Evolutionary conservation across 1,140 invertebrate species (phyloP).

Genomic region (Trypoxylus dichotomus): DNA sequence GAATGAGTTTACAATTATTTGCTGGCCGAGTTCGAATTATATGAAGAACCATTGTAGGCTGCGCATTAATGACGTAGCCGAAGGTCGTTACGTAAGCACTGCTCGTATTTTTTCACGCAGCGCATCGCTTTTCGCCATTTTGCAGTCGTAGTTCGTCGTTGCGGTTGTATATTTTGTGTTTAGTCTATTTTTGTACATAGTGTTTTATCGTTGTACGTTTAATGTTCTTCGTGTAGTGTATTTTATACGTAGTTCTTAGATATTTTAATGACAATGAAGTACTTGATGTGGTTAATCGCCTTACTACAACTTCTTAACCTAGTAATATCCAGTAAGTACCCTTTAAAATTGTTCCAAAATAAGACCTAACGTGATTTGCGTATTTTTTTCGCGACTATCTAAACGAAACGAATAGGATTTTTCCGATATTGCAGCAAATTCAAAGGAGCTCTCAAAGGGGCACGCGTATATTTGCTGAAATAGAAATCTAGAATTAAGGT

Average conservation of each 20-base stretch:
- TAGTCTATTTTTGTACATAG: conserved; percentile 13
- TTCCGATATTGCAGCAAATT: not conserved
- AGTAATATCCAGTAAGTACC: not conserved
- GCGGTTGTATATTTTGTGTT: conserved; percentile 7
- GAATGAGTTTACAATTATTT: not conserved
- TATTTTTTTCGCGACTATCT: not conserved
- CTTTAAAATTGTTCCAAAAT: no score
- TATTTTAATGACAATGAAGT: conserved; percentile 19
- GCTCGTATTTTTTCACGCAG: not conserved
- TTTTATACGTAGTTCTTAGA: conserved; percentile 10
- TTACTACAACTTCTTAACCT: conserved; percentile 6
- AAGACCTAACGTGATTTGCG: not conserved
- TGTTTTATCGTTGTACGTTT: conserved; percentile 13
- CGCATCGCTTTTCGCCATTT: conserved; percentile 5
- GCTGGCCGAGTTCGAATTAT: not conserved
- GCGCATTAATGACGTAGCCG: conserved; percentile 7
- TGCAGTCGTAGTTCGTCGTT: not conserved
- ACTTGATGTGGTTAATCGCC: conserved; percentile 1
- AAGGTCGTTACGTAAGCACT: conserved; percentile 9
- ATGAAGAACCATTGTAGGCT: not conserved
- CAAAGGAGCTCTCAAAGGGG: not conserved
- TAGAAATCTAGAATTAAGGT: not conserved
- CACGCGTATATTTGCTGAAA: not conserved
- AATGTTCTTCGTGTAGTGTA: conserved; percentile 11
- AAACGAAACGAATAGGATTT: not conserved